Percentiles rank a stretch among this genome's conserved stretches.
These are phyloP conservation scores for Acromyrmex echinatior DNA, from an alignment of 1,140 invertebrate genomes.

Conservation along the genomic window DNA sequence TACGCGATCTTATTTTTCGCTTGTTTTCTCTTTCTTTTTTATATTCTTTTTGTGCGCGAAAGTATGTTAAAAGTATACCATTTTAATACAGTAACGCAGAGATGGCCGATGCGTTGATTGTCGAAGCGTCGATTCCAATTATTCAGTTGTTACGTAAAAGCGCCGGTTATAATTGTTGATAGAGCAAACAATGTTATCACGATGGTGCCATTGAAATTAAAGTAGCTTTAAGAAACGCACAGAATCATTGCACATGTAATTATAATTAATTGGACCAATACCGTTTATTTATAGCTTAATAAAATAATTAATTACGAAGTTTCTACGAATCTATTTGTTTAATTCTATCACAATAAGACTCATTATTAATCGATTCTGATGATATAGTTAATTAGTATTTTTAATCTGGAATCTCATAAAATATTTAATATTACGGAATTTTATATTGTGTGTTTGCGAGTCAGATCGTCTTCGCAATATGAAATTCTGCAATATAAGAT, in stretches of 20 bases:
- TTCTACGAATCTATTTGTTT: not conserved
- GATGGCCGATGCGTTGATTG: not conserved
- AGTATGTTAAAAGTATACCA: not conserved
- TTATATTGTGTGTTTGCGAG: not conserved
- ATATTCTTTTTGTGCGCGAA: not conserved
- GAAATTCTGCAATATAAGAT: too few relatives aligned
- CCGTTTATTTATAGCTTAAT: not conserved
- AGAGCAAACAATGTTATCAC: slow-evolving; percentile 39
- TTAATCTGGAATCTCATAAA: not conserved
- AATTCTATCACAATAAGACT: not conserved
- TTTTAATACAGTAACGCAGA: not conserved
- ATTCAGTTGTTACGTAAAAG: slow-evolving; percentile 46
- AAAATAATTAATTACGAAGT: not conserved
- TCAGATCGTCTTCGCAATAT: not conserved
- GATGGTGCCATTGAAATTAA: not conserved
- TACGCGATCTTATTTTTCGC: not conserved
- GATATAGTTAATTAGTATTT: not conserved
- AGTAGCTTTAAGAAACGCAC: not conserved
- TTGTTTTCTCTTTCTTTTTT: not conserved
- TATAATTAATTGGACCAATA: not conserved
- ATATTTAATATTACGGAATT: not conserved
- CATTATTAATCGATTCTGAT: not conserved
- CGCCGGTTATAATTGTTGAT: slow-evolving; percentile 34
- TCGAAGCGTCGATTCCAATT: slow-evolving; percentile 21
- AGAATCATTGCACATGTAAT: not conserved